A percentile compares a stretch with the other conserved stretches of the same genome.
Evolutionary conservation across 1,140 invertebrate genomes (phyloP).

Genomic region (Leptonema lineaticorne): DNA sequence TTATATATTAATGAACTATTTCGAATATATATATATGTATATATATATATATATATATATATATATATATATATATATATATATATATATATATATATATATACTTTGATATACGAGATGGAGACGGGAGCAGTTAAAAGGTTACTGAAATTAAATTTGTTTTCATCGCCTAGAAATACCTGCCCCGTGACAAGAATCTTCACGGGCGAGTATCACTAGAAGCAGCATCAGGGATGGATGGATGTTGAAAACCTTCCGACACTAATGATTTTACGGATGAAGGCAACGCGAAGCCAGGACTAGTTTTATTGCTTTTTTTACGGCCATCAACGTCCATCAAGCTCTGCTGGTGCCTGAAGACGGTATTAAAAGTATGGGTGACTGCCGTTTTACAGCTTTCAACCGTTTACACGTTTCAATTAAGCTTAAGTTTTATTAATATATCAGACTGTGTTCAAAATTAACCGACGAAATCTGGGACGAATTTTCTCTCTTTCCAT

Average conservation of each 20-base stretch:
- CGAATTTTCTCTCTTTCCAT: no score
- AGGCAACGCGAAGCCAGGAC: neutral
- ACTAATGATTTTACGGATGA: constrained; percentile 37
- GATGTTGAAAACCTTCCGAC: constrained; percentile 19
- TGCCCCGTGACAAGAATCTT: no score
- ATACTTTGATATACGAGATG: neutral
- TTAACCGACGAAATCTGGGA: neutral
- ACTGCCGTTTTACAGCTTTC: neutral
- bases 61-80: no score
- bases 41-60: no score
- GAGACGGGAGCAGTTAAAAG: constrained; percentile 19
- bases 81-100: neutral
- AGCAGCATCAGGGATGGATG: neutral
- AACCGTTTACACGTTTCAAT: constrained; percentile 13
- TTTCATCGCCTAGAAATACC: neutral
- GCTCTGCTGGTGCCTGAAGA: neutral
- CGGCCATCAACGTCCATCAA: constrained; percentile 39
- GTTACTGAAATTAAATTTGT: constrained; percentile 24
- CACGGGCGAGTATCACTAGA: no score
- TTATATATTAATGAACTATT: no score
- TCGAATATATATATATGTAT: no score
- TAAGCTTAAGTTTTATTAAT: constrained; percentile 17
- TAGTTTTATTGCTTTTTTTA: constrained; percentile 41
- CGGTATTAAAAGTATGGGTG: no score
- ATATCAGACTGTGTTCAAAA: neutral